Base-by-base conservation (phyloP, 1,140 invertebrate species). In the Scylla paramamosain region DNA sequence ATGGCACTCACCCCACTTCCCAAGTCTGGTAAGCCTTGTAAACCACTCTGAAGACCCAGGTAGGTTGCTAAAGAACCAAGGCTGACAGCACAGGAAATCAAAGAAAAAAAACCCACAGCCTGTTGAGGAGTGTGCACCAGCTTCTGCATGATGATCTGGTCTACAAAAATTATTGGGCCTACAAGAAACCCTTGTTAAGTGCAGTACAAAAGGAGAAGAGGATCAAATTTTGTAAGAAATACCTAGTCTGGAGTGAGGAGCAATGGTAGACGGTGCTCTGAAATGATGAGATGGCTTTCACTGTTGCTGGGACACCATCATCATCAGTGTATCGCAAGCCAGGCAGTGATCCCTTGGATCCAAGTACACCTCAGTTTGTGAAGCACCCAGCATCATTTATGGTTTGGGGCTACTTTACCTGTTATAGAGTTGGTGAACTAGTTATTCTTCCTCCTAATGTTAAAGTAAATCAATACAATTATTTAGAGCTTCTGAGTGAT, bases 221-320 rank as follows among this genome's bases (percentile, higher is more conserved):
- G n/a, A 7, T 93, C 4, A 48, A 32, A 25, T 93, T 93, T 84
- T 39, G 39, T 4, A 83, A 86, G 67, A 83, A 93, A 84, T 86
- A 93, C 46, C 0, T n/a, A 28, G 20, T 12, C 7, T 93, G 67
- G 92, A 45, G 83, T 6, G 12, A 28, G 6, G 39, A 31, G 29
- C 7, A 84, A 48, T 93, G 77, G 92, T 39, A 46, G 32, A 83
- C n/a, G 39, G 77, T 93, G n/a, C 48, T 93, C 16, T 93, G 92
- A 77, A n/a, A 0, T 84, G 92, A 84, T 93, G 92, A 93, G 39
- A 31, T 32, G 0, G 84, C 67, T 32, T 93, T 84, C 14, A 39
- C 4, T n/a, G 31, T 84, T 2, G 84, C 77, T 28, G 67, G 28
- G 10, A 84, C 10, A 6, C 31, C 28, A 39, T 20, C 31, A 25